Conservation (phyloP, 1,140 invertebrate species). For the Helicorthomorpha holstii region DNA sequence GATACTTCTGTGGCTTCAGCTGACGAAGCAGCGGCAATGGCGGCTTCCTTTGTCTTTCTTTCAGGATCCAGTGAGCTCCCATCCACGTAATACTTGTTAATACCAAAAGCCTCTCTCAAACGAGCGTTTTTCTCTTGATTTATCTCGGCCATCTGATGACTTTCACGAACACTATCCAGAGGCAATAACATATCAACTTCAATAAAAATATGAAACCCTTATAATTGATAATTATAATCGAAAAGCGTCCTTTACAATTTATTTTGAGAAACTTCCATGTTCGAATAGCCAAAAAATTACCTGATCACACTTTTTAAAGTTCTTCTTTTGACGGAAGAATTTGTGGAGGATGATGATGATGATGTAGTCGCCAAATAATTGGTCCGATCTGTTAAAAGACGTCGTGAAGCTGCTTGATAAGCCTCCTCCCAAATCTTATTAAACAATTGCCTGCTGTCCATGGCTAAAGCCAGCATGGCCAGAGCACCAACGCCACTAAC, state of each 20-base stretch:
- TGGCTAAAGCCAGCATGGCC: not conserved
- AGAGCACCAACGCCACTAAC: not conserved
- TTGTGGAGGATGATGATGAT: constrained; percentile 11
- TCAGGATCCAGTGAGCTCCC: constrained; percentile 81
- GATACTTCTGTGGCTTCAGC: constrained; percentile 33
- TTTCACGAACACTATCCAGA: constrained; percentile 78
- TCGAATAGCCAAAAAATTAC: no score
- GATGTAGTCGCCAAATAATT: constrained; percentile 9
- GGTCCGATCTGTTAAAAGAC: not conserved
- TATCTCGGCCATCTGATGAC: constrained; percentile 89
- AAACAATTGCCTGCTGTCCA: constrained; percentile 28
- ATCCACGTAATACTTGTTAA: constrained; percentile 82
- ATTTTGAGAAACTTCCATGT: no score
- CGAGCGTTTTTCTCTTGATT: constrained; percentile 88
- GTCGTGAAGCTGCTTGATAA: constrained; percentile 20
- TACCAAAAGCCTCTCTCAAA: constrained; percentile 82
- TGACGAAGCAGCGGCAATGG: constrained; percentile 34
- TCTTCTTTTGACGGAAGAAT: constrained; percentile 5
- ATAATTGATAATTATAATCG: no score
- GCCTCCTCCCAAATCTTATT: constrained; percentile 42
- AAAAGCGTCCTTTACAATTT: no score
- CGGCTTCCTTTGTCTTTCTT: constrained; percentile 56
- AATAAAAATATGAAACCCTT: no score
- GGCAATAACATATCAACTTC: no score
- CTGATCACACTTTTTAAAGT: constrained; percentile 10